A percentile compares a stretch with the other conserved stretches of the same genome.
Conservation (phyloP, 2,888 invertebrate genomes). For the Hybos culiciformis region DNA sequence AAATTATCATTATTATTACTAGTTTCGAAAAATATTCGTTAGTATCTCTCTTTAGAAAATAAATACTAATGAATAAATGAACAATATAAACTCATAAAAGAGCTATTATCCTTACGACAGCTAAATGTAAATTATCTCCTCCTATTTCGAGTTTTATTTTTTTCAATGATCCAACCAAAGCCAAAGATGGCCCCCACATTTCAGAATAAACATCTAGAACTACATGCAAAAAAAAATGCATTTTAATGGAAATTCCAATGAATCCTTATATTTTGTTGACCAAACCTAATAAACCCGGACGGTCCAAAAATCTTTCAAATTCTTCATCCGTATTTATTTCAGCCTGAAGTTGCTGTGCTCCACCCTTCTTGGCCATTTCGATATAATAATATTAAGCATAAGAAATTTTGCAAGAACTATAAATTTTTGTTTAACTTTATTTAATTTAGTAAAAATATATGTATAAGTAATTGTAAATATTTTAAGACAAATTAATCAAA, state of each 20-base stretch:
- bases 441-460: no score
- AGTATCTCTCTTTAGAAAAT: no score
- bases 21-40: no score
- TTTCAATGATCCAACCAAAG: slow-evolving; percentile 70
- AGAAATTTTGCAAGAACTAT: no score
- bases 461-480: no score
- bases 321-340: slow-evolving; percentile 76
- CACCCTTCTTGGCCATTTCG: slow-evolving; percentile 58
- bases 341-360: slow-evolving; percentile 60
- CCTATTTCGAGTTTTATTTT: slow-evolving; percentile 79
- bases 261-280: slow-evolving; percentile 9
- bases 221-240: slow-evolving; percentile 24
- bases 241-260: not conserved
- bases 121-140: slow-evolving; percentile 63
- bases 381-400: no score
- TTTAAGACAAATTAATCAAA: no score
- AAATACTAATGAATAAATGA: no score
- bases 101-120: slow-evolving; percentile 36
- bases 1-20: no score
- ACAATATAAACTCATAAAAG: not conserved
- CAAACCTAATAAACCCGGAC: slow-evolving; percentile 62
- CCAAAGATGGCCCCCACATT: slow-evolving; percentile 83
- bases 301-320: slow-evolving; percentile 61
- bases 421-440: no score
- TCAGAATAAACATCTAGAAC: slow-evolving; percentile 80